Base-by-base conservation (phyloP, 2,888 invertebrate species). In the Standfussiana lucernea region DNA sequence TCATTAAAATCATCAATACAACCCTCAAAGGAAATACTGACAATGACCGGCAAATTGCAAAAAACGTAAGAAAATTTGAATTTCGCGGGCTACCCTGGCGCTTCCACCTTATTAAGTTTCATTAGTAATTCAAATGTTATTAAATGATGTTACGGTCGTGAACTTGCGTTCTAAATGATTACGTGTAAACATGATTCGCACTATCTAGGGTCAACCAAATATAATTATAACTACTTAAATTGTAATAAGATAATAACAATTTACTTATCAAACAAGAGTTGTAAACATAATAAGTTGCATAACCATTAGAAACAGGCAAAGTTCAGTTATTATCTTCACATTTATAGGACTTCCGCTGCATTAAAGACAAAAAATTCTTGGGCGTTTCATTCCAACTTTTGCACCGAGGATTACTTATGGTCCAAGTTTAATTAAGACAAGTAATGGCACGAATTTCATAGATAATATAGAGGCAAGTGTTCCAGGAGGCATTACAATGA, bases 81-180 rank as follows among this genome's bases (percentile, higher is more conserved):
- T n/a, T n/a, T n/a, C n/a, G n/a, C n/a, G n/a, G n/a, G n/a, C n/a
- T n/a, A n/a, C n/a, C n/a, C n/a, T n/a, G n/a, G n/a, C n/a, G n/a
- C n/a, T n/a, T n/a, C n/a, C n/a, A n/a, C n/a, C n/a, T n/a, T n/a
- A n/a, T n/a, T n/a, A 40, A 74, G 61, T 72, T 83, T 79, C 59
- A 85, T 84, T 88, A 79, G 79, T 81, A 79, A 88, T 86, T 86
- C 71, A 78, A 84, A 80, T 83, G 77, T 72, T 59, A 67, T 47
- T 70, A 65, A 70, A 82, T 71, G 24, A 62, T 61, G 35, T 75
- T 65, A 78, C n/a, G 69, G 11, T 68, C 71, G 24, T 77, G 61
- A 74, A 77, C 71, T 74, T 73, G 64, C 32, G 61, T 71, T 56
- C 47, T 45, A 37, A 75, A 73, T 64, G 50, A 75, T 73, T 64